These are phyloP conservation scores for Actinemys pallida DNA, from an alignment of 2,113 vertebrate species.

Conservation along the genomic window DNA sequence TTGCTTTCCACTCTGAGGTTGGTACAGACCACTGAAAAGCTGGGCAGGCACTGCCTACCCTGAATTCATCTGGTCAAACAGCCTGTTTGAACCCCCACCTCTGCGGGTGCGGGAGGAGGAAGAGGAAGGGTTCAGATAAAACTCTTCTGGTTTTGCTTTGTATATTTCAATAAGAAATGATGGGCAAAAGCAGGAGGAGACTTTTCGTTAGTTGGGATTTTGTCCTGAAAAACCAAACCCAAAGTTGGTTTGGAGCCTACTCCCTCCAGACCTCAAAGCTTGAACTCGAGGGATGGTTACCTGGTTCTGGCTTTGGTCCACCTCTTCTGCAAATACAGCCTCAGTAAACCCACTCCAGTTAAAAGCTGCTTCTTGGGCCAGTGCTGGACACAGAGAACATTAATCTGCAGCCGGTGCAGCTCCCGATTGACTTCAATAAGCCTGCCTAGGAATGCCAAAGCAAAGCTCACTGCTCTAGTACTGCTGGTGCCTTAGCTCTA, in stretches of 20 bases:
- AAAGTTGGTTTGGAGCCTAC: not conserved
- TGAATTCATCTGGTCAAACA: not conserved
- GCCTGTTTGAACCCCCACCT: not conserved
- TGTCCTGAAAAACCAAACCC: conserved; percentile 9
- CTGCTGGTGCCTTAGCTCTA: not conserved
- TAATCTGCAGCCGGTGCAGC: not conserved
- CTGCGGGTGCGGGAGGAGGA: not conserved
- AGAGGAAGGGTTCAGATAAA: not conserved
- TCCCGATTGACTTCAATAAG: not conserved
- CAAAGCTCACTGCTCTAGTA: not conserved
- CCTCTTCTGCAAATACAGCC: conserved; percentile 27
- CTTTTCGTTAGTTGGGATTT: not conserved
- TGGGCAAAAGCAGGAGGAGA: not conserved
- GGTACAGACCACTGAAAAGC: not conserved
- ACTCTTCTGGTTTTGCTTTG: not conserved
- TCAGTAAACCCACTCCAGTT: not conserved
- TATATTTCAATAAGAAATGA: not conserved
- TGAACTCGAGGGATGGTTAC: not conserved
- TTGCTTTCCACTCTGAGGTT: not conserved
- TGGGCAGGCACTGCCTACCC: not conserved
- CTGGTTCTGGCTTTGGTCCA: not conserved
- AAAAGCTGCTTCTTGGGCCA: not conserved
- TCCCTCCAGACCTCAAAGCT: not conserved
- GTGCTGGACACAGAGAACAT: not conserved
- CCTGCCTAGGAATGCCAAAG: not conserved